Evolutionary conservation across 1,140 invertebrate species (phyloP).

Genomic region (Heliothis subflexa): DNA sequence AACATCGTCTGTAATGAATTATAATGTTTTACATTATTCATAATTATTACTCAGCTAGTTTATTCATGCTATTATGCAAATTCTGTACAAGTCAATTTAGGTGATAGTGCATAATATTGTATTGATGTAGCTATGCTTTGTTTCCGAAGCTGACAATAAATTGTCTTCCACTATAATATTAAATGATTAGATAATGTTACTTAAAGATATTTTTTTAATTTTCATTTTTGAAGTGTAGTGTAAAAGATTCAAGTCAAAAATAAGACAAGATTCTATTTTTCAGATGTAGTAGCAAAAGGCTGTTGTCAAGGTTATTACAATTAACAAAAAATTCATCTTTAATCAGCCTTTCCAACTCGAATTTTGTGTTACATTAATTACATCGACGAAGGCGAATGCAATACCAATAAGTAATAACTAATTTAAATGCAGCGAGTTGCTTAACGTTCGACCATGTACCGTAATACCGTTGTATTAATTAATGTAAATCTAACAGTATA

Average conservation of each 20-base stretch:
- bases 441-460: conserved; percentile 18
- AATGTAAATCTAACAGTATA: conserved; percentile 56
- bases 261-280: too few species aligned
- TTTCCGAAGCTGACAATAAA: too few species aligned
- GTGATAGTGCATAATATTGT: too few species aligned
- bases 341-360: not conserved
- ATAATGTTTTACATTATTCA: conserved; percentile 39
- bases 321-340: not conserved
- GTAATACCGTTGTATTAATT: conserved; percentile 60
- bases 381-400: conserved; percentile 15
- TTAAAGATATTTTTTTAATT: too few species aligned
- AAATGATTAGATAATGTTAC: too few species aligned
- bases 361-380: conserved; percentile 24
- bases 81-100: not conserved
- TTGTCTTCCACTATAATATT: too few species aligned
- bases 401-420: conserved; percentile 31
- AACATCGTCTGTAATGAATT: conserved; percentile 40
- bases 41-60: conserved; percentile 16
- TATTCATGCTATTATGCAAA: conserved; percentile 2
- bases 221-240: too few species aligned
- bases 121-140: too few species aligned
- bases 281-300: not conserved
- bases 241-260: too few species aligned
- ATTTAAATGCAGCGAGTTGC: conserved; percentile 45
- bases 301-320: not conserved